Evolutionary conservation across 2,888 invertebrate genomes (phyloP).

Genomic region (Drosophila formosana): DNA sequence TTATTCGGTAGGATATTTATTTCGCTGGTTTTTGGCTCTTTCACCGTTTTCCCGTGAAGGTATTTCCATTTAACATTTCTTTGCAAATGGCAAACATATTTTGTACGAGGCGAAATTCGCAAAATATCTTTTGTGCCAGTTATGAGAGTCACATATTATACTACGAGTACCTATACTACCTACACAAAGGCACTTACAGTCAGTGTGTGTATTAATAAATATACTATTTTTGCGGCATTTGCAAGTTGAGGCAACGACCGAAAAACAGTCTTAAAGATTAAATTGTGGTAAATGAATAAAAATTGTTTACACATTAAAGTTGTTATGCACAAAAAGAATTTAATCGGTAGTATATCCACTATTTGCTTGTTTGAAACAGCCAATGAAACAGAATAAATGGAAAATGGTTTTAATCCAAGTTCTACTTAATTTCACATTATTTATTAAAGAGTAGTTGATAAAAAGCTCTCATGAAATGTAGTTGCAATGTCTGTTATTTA

Average conservation of each 20-base stretch:
- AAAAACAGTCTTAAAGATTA: neutral
- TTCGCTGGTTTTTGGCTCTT: slow-evolving; percentile 41
- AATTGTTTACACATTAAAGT: too few species aligned
- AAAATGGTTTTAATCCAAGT: neutral
- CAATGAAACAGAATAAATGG: neutral
- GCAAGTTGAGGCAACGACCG: neutral
- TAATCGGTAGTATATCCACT: too few species aligned
- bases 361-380: neutral
- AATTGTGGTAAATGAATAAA: neutral
- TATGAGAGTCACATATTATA: slow-evolving; percentile 24
- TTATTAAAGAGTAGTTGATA: neutral
- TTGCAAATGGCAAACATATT: slow-evolving; percentile 56
- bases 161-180: neutral
- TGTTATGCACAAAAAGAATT: too few species aligned
- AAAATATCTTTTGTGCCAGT: slow-evolving; percentile 50
- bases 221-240: slow-evolving; percentile 1
- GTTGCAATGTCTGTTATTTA: neutral
- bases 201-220: neutral
- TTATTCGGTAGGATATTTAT: slow-evolving; percentile 53
- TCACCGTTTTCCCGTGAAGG: slow-evolving; percentile 33
- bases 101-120: slow-evolving; percentile 45
- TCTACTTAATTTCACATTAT: neutral
- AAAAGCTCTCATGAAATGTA: neutral
- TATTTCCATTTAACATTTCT: slow-evolving; percentile 60
- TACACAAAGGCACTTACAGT: neutral